A percentile compares a stretch with the other conserved stretches of the same genome.
These are phyloP conservation scores for Thecophora atra DNA, from an alignment of 2,888 invertebrate genomes.

Conservation along the genomic window DNA sequence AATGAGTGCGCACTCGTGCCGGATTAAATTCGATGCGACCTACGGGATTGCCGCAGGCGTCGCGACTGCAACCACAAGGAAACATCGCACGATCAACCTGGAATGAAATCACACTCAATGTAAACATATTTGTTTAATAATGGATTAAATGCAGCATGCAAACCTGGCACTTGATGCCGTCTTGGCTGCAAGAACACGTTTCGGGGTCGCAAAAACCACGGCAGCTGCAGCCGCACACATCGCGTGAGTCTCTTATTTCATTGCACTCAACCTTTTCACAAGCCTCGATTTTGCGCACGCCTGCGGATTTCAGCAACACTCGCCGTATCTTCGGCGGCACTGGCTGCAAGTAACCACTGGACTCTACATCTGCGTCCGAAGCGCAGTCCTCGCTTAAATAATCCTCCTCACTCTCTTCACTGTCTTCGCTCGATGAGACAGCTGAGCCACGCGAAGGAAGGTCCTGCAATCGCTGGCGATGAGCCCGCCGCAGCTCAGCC, in stretches of 20 bases:
- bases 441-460: conserved; percentile 48
- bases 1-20: conserved; percentile 93
- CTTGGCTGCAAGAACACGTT: conserved; percentile 92
- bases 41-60: conserved; percentile 90
- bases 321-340: conserved; percentile 91
- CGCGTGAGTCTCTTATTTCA: conserved; percentile 89
- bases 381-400: conserved; percentile 78
- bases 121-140: background rate
- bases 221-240: conserved; percentile 93
- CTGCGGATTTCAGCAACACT: conserved; percentile 88
- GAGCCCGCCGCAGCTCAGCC: conserved; percentile 85
- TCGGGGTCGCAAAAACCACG: conserved; percentile 95
- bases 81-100: conserved; percentile 93
- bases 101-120: background rate
- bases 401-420: conserved; percentile 83
- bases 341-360: conserved; percentile 90
- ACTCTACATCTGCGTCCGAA: conserved; percentile 87
- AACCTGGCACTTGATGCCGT: conserved; percentile 95
- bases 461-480: conserved; percentile 78
- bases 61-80: conserved; percentile 95
- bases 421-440: conserved; percentile 78
- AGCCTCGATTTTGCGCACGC: conserved; percentile 92
- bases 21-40: conserved; percentile 98
- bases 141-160: background rate
- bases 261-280: conserved; percentile 94